A percentile compares a stretch with the other conserved stretches of the same genome.
phyloP scores from a whole-genome alignment of 2,113 vertebrate species.

The Leptobrachium ailaonicum region DNA sequence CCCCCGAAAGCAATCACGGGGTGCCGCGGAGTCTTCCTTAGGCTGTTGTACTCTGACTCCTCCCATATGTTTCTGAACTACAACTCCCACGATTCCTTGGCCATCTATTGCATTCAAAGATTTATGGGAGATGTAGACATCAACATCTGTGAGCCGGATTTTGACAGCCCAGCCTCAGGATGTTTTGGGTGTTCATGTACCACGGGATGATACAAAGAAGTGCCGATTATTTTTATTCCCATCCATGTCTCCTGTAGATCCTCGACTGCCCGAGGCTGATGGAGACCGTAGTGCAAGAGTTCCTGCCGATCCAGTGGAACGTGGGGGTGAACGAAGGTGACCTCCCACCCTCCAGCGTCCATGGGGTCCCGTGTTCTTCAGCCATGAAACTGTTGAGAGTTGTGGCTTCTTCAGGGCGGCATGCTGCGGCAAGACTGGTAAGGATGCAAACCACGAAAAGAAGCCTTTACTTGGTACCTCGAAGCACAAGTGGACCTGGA shows the following conservation, averaged over 20 bases:
- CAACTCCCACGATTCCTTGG: too few relatives aligned
- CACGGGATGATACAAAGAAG: background rate
- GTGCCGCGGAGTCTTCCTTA: too few relatives aligned
- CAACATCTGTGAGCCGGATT: too few relatives aligned
- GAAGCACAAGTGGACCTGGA: too few relatives aligned
- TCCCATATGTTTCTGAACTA: too few relatives aligned
- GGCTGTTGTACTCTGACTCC: too few relatives aligned
- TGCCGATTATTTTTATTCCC: background rate
- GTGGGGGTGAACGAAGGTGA: conserved; percentile 54
- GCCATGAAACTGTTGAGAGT: conserved; percentile 91
- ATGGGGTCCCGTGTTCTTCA: conserved; percentile 76
- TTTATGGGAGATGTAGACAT: too few relatives aligned
- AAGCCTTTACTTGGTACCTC: too few relatives aligned
- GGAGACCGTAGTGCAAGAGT: conserved; percentile 82
- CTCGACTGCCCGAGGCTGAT: conserved; percentile 88
- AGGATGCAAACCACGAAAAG: conserved; percentile 44
- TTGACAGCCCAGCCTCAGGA: too few relatives aligned
- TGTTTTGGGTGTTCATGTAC: too few relatives aligned
- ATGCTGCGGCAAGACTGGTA: conserved; percentile 87
- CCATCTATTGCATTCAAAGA: too few relatives aligned
- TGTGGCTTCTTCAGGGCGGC: conserved; percentile 84
- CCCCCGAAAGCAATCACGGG: too few relatives aligned
- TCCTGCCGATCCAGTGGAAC: conserved; percentile 84
- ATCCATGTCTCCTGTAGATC: conserved; percentile 68
- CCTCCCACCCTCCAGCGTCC: conserved; percentile 64